These are phyloP conservation scores for Gymnocypris eckloni DNA, from an alignment of 2,797 vertebrate genomes.

Conservation along the genomic window DNA sequence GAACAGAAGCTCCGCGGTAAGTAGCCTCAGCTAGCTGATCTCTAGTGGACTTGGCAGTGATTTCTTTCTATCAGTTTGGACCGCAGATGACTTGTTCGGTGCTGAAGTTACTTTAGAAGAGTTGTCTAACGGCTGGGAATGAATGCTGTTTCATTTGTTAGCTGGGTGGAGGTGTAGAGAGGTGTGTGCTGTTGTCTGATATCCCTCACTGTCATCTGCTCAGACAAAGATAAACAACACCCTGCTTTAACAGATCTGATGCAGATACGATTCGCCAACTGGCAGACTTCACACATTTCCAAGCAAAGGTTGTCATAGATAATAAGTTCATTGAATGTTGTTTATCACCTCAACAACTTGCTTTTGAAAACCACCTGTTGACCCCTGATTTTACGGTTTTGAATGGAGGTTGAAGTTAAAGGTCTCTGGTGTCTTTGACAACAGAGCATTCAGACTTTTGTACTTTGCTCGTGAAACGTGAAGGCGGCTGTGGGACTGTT, in stretches of 20 bases:
- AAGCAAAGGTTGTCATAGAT: constrained; percentile 11
- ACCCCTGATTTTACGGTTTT: not conserved
- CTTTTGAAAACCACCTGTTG: constrained; percentile 36
- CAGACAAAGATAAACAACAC: constrained; percentile 12
- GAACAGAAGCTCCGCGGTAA: constrained; percentile 54
- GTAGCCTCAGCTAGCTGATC: constrained; percentile 39
- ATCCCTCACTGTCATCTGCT: not conserved
- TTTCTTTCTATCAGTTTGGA: constrained; percentile 20
- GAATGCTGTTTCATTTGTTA: not conserved
- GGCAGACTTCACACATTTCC: constrained; percentile 15
- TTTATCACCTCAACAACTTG: not conserved
- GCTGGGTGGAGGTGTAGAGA: constrained; percentile 56
- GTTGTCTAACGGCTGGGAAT: not conserved
- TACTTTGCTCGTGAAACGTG: constrained; percentile 62
- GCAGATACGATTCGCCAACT: not conserved
- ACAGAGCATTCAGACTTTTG: constrained; percentile 59
- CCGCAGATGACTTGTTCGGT: not conserved
- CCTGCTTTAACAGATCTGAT: not conserved
- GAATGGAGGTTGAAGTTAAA: not conserved
- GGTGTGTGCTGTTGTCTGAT: constrained; percentile 49
- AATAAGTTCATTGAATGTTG: not conserved
- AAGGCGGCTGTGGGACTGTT: constrained; percentile 66
- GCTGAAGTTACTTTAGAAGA: not conserved
- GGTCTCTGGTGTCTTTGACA: not conserved
- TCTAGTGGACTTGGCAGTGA: constrained; percentile 29